Conservation (phyloP, 2,888 invertebrate species). For the Plagodis dolabraria region DNA sequence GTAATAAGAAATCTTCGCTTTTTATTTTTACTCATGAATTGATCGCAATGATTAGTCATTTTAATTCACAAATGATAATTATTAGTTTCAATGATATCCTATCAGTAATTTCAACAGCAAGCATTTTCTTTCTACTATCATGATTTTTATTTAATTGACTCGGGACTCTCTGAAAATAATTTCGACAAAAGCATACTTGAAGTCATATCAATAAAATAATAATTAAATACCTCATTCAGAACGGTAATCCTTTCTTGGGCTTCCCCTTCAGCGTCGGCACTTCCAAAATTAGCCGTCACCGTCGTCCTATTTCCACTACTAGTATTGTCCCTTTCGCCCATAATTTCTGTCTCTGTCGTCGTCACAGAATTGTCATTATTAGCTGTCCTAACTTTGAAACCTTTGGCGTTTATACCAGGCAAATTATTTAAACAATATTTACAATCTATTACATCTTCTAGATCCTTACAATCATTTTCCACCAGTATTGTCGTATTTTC, state of each 20-base stretch:
- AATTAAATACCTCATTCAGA: constrained; percentile 57
- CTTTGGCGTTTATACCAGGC: constrained; percentile 33
- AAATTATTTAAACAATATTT: constrained; percentile 57
- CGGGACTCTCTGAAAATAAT: no score
- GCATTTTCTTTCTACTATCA: no score
- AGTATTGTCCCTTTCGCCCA: constrained; percentile 38
- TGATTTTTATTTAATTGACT: no score
- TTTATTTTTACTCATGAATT: no score
- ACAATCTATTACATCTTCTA: constrained; percentile 44
- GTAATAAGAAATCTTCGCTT: no score
- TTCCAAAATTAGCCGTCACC: constrained; percentile 52
- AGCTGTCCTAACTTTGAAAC: constrained; percentile 53
- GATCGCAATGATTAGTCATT: no score
- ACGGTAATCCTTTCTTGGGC: constrained; percentile 50
- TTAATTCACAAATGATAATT: no score
- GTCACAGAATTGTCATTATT: constrained; percentile 47
- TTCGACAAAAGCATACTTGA: no score
- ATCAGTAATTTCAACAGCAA: no score
- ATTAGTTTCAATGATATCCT: no score
- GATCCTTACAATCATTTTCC: constrained; percentile 7
- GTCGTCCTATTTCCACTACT: background rate
- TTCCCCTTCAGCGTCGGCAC: constrained; percentile 46
- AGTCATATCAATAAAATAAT: background rate
- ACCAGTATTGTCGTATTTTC: constrained; percentile 5
- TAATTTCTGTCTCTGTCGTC: constrained; percentile 33